Evolutionary conservation across 2,797 vertebrate species (phyloP).

Genomic region (Erpetoichthys calabaricus): DNA sequence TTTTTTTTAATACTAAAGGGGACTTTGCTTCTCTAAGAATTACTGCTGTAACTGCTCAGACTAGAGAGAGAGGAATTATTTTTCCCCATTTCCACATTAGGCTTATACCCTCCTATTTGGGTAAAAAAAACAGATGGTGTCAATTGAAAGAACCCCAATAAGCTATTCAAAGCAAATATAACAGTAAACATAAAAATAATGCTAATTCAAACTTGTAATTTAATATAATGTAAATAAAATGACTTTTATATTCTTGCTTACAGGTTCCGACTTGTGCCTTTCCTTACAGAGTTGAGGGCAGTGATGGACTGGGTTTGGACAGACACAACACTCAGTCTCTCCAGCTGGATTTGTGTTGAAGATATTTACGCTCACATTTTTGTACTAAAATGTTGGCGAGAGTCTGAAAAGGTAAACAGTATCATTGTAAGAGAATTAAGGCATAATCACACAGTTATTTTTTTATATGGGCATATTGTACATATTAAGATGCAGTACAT

Average conservation of each 20-base stretch:
- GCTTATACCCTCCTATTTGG: too few species aligned
- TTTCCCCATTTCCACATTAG: too few species aligned
- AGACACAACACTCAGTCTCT: conserved; percentile 91
- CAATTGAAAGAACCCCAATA: too few species aligned
- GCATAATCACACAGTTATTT: conserved; percentile 4
- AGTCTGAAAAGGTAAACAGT: conserved; percentile 85
- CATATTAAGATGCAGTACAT: conserved; percentile 3
- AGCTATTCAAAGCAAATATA: too few species aligned
- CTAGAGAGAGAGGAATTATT: too few species aligned
- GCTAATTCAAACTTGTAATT: too few species aligned
- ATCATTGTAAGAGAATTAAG: conserved; percentile 8
- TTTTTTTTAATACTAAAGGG: too few species aligned
- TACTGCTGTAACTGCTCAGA: too few species aligned
- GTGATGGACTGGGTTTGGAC: conserved; percentile 99
- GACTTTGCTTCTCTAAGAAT: too few species aligned
- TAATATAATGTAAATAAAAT: too few species aligned
- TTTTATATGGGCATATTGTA: conserved; percentile 5
- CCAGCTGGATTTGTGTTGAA: conserved; percentile 98
- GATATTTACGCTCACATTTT: conserved; percentile 98
- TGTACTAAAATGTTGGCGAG: conserved; percentile 96
- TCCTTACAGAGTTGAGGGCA: conserved; percentile 87
- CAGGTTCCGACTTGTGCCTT: conserved; percentile 91
- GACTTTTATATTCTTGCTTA: not conserved
- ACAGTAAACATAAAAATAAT: too few species aligned
- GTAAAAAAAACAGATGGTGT: too few species aligned